Percentiles rank a stretch among this genome's conserved stretches.
Conservation (phyloP, 2,888 invertebrate genomes). For the Lathronympha strigana region DNA sequence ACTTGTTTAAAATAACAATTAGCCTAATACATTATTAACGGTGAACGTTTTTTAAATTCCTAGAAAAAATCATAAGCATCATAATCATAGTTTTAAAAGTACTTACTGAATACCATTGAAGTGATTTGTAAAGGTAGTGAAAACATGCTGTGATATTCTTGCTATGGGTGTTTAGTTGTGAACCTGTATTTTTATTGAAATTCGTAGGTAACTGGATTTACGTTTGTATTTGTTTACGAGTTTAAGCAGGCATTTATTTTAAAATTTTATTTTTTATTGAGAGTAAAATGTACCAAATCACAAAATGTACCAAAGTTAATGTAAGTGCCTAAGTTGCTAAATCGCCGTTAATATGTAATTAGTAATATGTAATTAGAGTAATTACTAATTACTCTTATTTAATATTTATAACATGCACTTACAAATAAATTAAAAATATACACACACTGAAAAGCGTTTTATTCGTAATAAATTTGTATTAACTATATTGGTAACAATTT, state of each 20-base stretch:
- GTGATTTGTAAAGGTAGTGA: constrained; percentile 8
- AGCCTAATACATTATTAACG: too few species aligned
- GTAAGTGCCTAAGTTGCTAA: constrained; percentile 32
- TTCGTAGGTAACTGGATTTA: background rate
- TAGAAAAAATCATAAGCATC: too few species aligned
- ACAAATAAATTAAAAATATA: constrained; percentile 9
- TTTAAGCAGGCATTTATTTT: background rate
- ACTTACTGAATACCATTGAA: background rate
- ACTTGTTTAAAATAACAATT: background rate
- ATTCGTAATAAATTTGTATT: constrained; percentile 10
- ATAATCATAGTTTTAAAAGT: too few species aligned
- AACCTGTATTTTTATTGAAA: background rate
- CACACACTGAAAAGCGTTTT: constrained; percentile 10
- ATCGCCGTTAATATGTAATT: background rate
- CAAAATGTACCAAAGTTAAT: constrained; percentile 27
- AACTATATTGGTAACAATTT: background rate
- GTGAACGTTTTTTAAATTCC: too few species aligned
- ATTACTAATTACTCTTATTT: background rate
- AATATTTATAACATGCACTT: constrained; percentile 8
- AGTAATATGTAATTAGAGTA: background rate
- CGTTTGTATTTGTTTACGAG: background rate
- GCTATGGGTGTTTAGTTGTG: background rate
- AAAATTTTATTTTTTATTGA: background rate
- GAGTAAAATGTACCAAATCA: background rate
- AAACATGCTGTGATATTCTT: constrained; percentile 13